Evolutionary conservation across 2,888 invertebrate genomes (phyloP).

Genomic region (Pheosia tremula): DNA sequence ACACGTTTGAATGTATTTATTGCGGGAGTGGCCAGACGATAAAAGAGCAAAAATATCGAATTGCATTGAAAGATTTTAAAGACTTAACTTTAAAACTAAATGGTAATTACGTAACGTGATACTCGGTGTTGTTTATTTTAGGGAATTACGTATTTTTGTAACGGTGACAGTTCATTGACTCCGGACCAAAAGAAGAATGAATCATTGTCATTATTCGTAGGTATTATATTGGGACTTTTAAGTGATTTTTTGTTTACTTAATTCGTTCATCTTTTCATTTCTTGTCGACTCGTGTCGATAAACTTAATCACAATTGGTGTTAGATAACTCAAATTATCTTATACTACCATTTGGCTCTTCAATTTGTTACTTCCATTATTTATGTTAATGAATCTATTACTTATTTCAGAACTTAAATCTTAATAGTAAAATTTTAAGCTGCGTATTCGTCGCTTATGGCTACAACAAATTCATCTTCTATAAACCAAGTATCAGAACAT

Average conservation of each 20-base stretch:
- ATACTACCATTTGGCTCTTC: neutral
- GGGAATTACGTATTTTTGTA: slow-evolving; percentile 5
- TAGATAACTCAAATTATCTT: neutral
- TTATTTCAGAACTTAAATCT: no score
- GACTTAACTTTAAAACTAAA: slow-evolving; percentile 11
- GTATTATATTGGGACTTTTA: slow-evolving; percentile 3
- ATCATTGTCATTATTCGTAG: slow-evolving; percentile 3
- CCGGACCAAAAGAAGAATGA: neutral
- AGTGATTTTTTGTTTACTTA: slow-evolving; percentile 4
- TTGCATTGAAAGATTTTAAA: slow-evolving; percentile 14
- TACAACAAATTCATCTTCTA: no score
- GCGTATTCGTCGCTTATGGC: no score
- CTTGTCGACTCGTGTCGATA: slow-evolving; percentile 2
- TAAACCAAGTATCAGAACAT: no score
- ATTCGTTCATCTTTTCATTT: slow-evolving; percentile 4
- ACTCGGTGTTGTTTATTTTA: slow-evolving; percentile 9
- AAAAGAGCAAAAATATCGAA: slow-evolving; percentile 14
- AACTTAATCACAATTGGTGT: neutral
- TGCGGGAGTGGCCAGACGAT: slow-evolving; percentile 6
- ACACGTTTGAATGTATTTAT: neutral
- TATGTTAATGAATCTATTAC: no score
- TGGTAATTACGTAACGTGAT: slow-evolving; percentile 15
- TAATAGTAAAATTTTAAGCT: no score
- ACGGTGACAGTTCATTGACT: slow-evolving; percentile 8
- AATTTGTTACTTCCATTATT: no score